phyloP scores from a whole-genome alignment of 2,888 invertebrate species.

The Druceiella hillmani region DNA sequence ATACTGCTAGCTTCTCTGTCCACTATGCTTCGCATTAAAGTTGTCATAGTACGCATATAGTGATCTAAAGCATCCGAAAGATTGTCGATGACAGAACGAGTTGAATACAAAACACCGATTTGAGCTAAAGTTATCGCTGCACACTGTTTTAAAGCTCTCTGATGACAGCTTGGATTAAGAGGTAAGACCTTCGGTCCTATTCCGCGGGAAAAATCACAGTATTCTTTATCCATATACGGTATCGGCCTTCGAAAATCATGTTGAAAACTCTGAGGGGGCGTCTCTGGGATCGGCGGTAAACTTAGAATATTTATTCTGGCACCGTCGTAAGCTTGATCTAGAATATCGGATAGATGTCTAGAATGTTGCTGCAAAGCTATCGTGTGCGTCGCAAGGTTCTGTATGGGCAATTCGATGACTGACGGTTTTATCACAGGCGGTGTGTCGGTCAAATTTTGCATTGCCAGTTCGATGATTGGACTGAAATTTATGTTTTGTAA shows the following conservation, averaged over 20 bases:
- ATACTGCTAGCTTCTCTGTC: conserved; percentile 42
- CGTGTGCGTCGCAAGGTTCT: conserved; percentile 44
- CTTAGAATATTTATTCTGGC: conserved; percentile 34
- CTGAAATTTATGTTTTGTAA: conserved; percentile 45
- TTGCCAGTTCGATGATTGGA: conserved; percentile 46
- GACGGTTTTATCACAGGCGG: conserved; percentile 44
- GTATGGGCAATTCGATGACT: conserved; percentile 41
- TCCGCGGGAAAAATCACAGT: conserved; percentile 44
- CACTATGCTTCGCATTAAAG: conserved; percentile 37
- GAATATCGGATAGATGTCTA: conserved; percentile 35
- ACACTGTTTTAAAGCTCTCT: conserved; percentile 40
- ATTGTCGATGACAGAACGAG: conserved; percentile 38
- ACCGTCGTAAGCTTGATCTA: conserved; percentile 40
- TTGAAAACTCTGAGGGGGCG: conserved; percentile 34
- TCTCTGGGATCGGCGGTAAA: conserved; percentile 36
- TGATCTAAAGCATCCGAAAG: conserved; percentile 40
- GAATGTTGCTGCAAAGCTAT: conserved; percentile 41
- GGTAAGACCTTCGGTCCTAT: conserved; percentile 40
- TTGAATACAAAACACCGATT: conserved; percentile 37
- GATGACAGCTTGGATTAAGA: conserved; percentile 45
- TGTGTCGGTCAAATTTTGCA: conserved; percentile 49
- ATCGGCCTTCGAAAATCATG: conserved; percentile 37
- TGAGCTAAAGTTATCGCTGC: conserved; percentile 45
- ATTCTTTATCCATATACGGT: conserved; percentile 40
- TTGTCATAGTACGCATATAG: conserved; percentile 44